These are phyloP conservation scores for Sturmia bella DNA, from an alignment of 2,888 invertebrate genomes.

Conservation along the genomic window DNA sequence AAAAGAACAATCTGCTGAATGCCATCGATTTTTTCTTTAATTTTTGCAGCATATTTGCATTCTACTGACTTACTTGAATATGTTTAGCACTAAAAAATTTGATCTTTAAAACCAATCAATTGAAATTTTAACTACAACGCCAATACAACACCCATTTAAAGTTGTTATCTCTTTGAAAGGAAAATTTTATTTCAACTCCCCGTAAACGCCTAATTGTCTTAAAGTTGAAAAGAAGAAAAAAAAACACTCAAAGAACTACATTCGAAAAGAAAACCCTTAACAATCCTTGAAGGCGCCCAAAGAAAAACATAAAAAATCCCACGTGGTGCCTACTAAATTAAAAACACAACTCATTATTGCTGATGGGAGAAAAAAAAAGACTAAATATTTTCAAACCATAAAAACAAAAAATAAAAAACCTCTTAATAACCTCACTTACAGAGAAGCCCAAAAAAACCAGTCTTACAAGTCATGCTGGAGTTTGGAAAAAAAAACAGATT, in stretches of 20 bases:
- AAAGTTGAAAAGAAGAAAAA: slow-evolving; percentile 24
- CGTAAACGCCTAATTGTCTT: slow-evolving; percentile 64
- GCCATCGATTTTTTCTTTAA: too few relatives aligned
- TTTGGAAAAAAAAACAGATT: slow-evolving; percentile 26
- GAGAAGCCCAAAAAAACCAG: slow-evolving; percentile 28
- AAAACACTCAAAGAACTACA: slow-evolving; percentile 9
- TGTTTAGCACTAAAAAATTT: neutral
- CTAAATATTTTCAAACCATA: slow-evolving; percentile 15
- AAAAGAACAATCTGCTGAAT: too few relatives aligned
- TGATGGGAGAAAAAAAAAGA: neutral
- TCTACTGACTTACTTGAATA: too few relatives aligned
- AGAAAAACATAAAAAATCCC: slow-evolving; percentile 52
- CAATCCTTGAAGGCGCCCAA: slow-evolving; percentile 52
- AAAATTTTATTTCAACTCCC: slow-evolving; percentile 9
- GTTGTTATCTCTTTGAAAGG: slow-evolving; percentile 2
- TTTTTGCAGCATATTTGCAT: too few relatives aligned
- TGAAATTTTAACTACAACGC: neutral
- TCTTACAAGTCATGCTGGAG: slow-evolving; percentile 33
- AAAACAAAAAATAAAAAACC: slow-evolving; percentile 9
- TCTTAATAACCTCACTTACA: slow-evolving; percentile 33
- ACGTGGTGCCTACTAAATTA: slow-evolving; percentile 52
- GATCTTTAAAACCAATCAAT: neutral
- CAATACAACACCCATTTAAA: slow-evolving; percentile 20
- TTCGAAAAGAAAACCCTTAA: slow-evolving; percentile 29
- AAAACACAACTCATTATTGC: slow-evolving; percentile 33